Base-by-base conservation (phyloP, 2,113 vertebrate genomes). In the Thermophis baileyi region DNA sequence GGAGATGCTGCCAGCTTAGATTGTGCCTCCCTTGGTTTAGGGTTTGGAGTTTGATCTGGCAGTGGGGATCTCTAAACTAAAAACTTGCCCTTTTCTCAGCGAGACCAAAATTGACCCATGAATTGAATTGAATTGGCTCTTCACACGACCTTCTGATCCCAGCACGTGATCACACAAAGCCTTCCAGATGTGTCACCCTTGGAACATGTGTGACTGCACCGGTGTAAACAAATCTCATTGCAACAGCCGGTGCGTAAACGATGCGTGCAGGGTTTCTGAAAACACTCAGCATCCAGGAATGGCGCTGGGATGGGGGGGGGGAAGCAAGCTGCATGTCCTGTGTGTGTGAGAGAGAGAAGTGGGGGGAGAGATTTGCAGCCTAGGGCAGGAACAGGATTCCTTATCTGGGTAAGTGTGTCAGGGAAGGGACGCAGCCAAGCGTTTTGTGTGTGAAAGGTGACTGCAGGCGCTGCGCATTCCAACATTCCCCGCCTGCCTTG, bases 381-480 rank as follows among this genome's bases (percentile, higher is more conserved):
- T 40, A 20, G 35, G 69, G 69, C 69, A 87, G 10, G 46, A 8
- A 8, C n/a, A 20, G 53, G 16, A 30, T 5, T 87, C 30, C 6
- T 74, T 74, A 44, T 92, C 87, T 74, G 87, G 91, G 49, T n/a
- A 60, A 88, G 35, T 53, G 47, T 88, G 91, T 53, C 87, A 88
- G 55, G 16, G 49, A 88, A 24, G 46, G n/a, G 24, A 55, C 7
- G 1, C 24, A 3, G 51, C 35, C 1, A 11, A 14, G 22, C 16
- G 1, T 69, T 69, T 24, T 87, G 54, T 90, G 89, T 87, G 92
- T 69, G 85, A 91, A 88, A 91, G 92, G 89, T 74, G 85, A 54
- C 18, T 10, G 55, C 35, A 25, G 46, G 9, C 35, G 24, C 24
- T 7, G 74, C 3, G 6, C 24, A 3, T 3, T 47, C 85, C 60